These are phyloP conservation scores for Rhinella marina DNA, from an alignment of 2,797 vertebrate species.

Conservation along the genomic window DNA sequence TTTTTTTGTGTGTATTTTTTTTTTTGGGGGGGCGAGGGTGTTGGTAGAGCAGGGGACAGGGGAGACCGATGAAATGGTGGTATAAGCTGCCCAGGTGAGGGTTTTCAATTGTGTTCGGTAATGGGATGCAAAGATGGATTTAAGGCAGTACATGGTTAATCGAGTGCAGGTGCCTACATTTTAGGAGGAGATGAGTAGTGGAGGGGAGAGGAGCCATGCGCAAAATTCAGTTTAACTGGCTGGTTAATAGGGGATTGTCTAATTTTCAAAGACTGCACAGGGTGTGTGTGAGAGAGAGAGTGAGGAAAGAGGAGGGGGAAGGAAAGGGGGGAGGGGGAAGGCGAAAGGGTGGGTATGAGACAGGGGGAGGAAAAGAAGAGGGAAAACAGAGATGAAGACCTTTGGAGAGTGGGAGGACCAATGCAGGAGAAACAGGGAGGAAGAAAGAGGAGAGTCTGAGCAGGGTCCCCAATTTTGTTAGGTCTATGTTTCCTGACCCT, in stretches of 20 bases:
- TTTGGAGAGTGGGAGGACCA: conserved; percentile 56
- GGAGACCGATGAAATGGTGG: background rate
- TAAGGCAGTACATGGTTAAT: background rate
- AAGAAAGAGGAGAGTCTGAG: conserved; percentile 23
- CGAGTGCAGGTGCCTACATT: conserved; percentile 40
- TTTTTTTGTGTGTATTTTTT: background rate
- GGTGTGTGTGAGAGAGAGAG: conserved; percentile 50
- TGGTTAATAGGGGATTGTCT: conserved; percentile 59
- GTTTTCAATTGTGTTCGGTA: background rate
- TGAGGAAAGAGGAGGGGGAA: conserved; percentile 37
- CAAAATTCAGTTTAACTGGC: conserved; percentile 52
- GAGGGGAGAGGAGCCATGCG: conserved; percentile 52
- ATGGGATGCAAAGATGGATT: conserved; percentile 6
- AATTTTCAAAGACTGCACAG: conserved; percentile 62
- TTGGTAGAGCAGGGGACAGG: background rate
- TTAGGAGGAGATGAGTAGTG: conserved; percentile 31
- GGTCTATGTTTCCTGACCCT: background rate
- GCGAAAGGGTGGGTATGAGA: conserved; percentile 36
- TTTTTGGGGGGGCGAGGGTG: background rate
- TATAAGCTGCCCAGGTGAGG: background rate
- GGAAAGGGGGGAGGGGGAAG: conserved; percentile 29
- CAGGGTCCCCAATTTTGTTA: background rate
- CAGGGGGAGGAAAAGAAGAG: conserved; percentile 47
- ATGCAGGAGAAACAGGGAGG: conserved; percentile 36
- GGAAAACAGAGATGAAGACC: conserved; percentile 47